phyloP scores from a whole-genome alignment of 92 coral and sea anemone species.

The Epizoanthus stellaris region DNA sequence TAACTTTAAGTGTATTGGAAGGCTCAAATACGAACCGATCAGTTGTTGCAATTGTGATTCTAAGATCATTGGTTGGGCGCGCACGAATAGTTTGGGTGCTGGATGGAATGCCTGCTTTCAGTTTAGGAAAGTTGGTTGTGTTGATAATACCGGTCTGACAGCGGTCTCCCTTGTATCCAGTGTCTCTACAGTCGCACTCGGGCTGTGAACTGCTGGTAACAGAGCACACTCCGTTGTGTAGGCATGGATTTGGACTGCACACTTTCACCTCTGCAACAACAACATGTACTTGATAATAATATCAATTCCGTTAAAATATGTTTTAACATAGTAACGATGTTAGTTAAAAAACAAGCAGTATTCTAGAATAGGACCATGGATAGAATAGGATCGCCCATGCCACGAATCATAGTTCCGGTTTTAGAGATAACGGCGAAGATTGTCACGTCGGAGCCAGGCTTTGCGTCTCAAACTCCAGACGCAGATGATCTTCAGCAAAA shows the following conservation, averaged over 20 bases:
- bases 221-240: constrained; percentile 52
- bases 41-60: not conserved
- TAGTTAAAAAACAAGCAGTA: no score
- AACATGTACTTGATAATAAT: not conserved
- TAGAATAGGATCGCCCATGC: no score
- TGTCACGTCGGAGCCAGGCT: not conserved
- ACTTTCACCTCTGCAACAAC: constrained; percentile 19
- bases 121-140: constrained; percentile 53
- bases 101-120: constrained; percentile 21
- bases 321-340: no score
- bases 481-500: no score
- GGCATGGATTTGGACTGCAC: constrained; percentile 70
- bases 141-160: constrained; percentile 58
- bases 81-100: constrained; percentile 38
- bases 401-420: not conserved
- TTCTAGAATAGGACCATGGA: no score
- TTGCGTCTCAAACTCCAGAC: no score
- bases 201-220: constrained; percentile 20
- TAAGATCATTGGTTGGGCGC: constrained; percentile 25
- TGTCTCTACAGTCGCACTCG: constrained; percentile 53
- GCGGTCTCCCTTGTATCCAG: constrained; percentile 59
- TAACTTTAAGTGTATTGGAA: not conserved
- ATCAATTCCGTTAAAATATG: not conserved
- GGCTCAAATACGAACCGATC: constrained; percentile 30
- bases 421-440: not conserved